Conservation (phyloP, 2,113 vertebrate genomes). For the Pelvicachromis taeniatus region DNA sequence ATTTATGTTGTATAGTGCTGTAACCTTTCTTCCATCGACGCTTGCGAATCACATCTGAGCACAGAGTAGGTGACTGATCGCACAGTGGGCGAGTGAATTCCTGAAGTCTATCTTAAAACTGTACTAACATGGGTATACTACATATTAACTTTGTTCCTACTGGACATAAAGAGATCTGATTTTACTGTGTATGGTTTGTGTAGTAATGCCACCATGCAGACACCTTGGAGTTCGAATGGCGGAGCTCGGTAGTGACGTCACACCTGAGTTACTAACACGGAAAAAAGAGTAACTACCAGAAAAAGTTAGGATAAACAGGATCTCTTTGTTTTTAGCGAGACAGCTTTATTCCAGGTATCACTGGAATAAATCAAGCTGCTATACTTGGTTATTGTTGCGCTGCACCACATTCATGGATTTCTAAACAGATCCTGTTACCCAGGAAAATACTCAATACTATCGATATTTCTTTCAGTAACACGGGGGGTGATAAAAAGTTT, state of each 20-base stretch:
- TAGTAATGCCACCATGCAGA: background rate
- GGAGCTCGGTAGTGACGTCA: background rate
- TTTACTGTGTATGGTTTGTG: background rate
- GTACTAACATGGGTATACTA: background rate
- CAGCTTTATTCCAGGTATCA: background rate
- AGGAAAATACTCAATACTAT: background rate
- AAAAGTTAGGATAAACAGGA: background rate
- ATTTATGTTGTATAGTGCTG: background rate
- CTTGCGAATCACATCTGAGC: background rate
- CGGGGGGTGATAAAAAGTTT: no score
- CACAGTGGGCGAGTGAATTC: background rate
- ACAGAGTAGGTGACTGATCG: background rate
- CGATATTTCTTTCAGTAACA: background rate
- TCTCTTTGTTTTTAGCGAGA: background rate
- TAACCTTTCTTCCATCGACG: background rate
- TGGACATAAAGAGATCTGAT: background rate
- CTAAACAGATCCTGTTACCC: background rate
- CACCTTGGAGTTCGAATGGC: background rate
- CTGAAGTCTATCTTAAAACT: background rate
- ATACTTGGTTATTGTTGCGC: background rate
- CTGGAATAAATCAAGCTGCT: background rate
- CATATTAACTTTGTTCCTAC: background rate
- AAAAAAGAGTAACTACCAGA: background rate
- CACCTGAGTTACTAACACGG: background rate
- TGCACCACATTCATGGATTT: no score